A percentile compares a stretch with the other conserved stretches of the same genome.
These are phyloP conservation scores for Syngnathus floridae DNA, from an alignment of 2,113 vertebrate genomes.

Conservation along the genomic window DNA sequence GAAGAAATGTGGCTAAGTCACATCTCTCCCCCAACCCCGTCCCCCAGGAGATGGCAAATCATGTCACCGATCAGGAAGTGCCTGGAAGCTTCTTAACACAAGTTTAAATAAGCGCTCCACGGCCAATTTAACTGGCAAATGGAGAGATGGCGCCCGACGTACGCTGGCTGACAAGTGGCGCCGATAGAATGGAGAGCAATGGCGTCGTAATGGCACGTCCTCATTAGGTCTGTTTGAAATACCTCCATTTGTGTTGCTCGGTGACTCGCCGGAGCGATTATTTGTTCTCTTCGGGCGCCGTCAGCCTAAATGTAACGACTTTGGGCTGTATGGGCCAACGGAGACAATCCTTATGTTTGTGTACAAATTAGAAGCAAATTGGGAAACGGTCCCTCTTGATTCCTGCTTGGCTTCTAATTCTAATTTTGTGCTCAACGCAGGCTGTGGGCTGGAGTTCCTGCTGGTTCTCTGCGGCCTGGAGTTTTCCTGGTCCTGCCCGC, in stretches of 20 bases:
- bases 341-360: neutral
- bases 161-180: constrained; percentile 19
- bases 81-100: constrained; percentile 51
- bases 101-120: constrained; percentile 57
- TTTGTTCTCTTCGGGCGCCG: constrained; percentile 28
- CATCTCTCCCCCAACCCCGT: constrained; percentile 34
- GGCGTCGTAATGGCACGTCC: constrained; percentile 27
- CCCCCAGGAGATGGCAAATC: constrained; percentile 45
- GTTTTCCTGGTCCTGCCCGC: constrained; percentile 80
- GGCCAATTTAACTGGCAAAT: constrained; percentile 46
- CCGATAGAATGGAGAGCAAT: constrained; percentile 22
- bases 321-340: neutral
- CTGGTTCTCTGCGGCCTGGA: constrained; percentile 86
- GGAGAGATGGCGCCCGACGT: neutral
- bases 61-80: constrained; percentile 44
- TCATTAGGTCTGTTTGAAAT: constrained; percentile 27
- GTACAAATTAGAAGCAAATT: neutral
- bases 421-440: constrained; percentile 58
- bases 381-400: neutral
- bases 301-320: constrained; percentile 18
- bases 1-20: constrained; percentile 46
- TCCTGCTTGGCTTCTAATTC: neutral
- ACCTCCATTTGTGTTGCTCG: constrained; percentile 20
- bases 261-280: constrained; percentile 38
- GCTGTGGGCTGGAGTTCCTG: constrained; percentile 85